phyloP scores from a whole-genome alignment of 2,888 invertebrate genomes.

The Asteroscopus sphinx region DNA sequence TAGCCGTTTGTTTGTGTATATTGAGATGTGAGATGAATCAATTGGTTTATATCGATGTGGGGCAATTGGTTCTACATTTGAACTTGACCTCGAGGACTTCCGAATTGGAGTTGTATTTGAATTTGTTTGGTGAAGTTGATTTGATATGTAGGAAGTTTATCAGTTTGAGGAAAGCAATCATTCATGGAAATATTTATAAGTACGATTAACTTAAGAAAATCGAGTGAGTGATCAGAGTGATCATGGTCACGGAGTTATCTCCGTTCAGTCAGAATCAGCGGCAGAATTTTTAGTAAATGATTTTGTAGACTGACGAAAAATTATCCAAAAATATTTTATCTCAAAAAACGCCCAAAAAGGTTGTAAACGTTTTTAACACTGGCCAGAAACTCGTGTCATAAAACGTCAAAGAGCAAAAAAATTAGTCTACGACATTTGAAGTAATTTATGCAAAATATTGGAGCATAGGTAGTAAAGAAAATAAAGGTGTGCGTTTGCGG shows the following conservation, averaged over 20 bases:
- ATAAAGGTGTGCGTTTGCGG: conserved; percentile 28
- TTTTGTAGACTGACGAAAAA: too few relatives aligned
- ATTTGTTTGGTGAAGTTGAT: background rate
- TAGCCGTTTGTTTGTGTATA: conserved; percentile 22
- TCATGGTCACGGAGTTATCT: too few relatives aligned
- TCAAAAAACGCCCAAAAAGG: background rate
- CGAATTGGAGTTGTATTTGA: conserved; percentile 1
- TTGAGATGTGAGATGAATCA: conserved; percentile 30
- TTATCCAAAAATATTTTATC: background rate
- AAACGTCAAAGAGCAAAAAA: conserved; percentile 1
- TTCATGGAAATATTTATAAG: too few relatives aligned
- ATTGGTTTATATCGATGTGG: conserved; percentile 28
- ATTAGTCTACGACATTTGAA: conserved; percentile 1
- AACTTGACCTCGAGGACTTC: conserved; percentile 32
- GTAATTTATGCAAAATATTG: conserved; percentile 14
- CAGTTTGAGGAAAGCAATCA: too few relatives aligned
- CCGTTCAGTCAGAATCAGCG: too few relatives aligned
- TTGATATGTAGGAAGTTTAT: background rate
- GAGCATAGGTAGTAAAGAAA: background rate
- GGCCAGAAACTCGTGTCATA: background rate
- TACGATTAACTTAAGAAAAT: too few relatives aligned
- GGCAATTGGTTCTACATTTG: conserved; percentile 27
- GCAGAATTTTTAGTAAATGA: too few relatives aligned
- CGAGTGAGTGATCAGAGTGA: too few relatives aligned
- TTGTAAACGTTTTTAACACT: background rate